phyloP scores from a whole-genome alignment of 2,888 invertebrate genomes.

The Platycheirus rosarum region DNA sequence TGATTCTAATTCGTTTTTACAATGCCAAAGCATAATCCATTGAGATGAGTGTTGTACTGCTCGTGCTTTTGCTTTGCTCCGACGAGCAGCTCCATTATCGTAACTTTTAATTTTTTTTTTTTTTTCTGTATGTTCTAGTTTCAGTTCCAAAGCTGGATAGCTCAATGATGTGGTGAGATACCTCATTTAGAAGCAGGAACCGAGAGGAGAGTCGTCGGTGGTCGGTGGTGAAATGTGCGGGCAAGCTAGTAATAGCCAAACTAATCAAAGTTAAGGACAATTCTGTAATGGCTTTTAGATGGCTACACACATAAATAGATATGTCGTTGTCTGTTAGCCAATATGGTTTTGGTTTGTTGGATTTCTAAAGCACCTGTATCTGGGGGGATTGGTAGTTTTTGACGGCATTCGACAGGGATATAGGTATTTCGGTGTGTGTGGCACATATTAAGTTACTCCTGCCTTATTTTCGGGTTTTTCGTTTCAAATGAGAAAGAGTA shows the following conservation, averaged over 20 bases:
- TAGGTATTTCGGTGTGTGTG: neutral
- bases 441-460: constrained; percentile 6
- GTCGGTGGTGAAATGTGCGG: neutral
- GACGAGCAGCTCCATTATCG: constrained; percentile 30
- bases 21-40: constrained; percentile 52
- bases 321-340: constrained; percentile 4
- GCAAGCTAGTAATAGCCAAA: constrained; percentile 21
- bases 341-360: constrained; percentile 1
- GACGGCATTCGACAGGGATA: neutral
- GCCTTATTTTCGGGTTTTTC: neutral
- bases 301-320: constrained; percentile 23
- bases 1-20: constrained; percentile 73
- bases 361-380: constrained; percentile 3
- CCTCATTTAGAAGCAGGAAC: neutral
- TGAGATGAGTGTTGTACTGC: constrained; percentile 3
- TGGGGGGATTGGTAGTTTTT: neutral
- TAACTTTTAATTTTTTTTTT: constrained; percentile 53
- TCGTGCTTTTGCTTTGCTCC: neutral
- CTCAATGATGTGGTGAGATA: constrained; percentile 7
- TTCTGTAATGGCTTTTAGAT: constrained; percentile 44
- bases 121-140: constrained; percentile 33
- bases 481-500: neutral
- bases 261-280: constrained; percentile 41
- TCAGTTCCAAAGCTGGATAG: constrained; percentile 26
- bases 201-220: neutral